Conservation (phyloP, 2,797 vertebrate genomes). For the Lerista edwardsae region DNA sequence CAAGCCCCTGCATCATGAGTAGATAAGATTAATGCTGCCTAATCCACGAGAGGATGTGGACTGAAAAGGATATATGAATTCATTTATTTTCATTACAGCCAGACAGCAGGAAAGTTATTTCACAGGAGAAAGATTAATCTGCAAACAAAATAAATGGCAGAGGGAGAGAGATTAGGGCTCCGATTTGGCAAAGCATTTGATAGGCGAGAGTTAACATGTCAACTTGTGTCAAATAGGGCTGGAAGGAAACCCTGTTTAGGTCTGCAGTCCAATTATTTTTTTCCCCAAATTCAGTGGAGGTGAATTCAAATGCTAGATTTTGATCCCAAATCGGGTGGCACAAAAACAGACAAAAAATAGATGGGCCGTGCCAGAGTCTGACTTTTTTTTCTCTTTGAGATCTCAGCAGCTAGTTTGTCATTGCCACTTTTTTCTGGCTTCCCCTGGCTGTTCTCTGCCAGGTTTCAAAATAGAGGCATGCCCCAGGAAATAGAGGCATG, state of each 20-base stretch:
- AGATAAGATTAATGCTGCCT: conserved; percentile 8
- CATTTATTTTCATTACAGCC: conserved; percentile 36
- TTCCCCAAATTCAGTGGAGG: no score
- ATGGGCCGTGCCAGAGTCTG: no score
- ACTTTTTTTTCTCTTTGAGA: no score
- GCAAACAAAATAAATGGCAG: background rate
- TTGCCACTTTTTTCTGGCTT: no score
- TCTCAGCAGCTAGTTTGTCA: no score
- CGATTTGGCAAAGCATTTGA: conserved; percentile 17
- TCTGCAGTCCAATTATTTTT: background rate
- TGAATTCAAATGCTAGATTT: background rate
- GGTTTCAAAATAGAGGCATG: no score
- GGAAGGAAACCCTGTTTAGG: background rate
- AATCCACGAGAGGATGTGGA: conserved; percentile 5
- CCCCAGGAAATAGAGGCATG: no score
- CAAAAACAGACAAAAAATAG: no score
- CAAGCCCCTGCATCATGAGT: background rate
- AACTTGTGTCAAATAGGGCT: background rate
- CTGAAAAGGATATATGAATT: background rate
- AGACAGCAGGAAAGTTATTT: conserved; percentile 11
- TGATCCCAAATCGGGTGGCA: no score
- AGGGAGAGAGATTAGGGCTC: conserved; percentile 1
- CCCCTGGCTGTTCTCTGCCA: no score
- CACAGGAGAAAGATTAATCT: conserved; percentile 17
- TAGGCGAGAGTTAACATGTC: conserved; percentile 14